Base-by-base conservation (phyloP, 1,140 invertebrate species). In the Pararge aegeria region DNA sequence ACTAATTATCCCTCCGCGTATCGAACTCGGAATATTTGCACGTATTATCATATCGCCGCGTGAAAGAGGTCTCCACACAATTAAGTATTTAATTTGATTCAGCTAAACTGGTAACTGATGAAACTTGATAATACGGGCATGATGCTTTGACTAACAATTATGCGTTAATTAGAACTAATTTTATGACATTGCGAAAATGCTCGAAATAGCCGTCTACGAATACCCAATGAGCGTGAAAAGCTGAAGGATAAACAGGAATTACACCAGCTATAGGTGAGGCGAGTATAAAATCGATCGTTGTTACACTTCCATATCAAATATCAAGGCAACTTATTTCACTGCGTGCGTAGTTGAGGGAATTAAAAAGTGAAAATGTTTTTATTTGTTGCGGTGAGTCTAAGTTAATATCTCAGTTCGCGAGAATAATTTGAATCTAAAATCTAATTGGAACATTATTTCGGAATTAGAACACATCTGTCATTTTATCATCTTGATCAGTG, bases 141-240 rank as follows among this genome's bases (percentile, higher is more conserved):
- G 4, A 59, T 46, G 16, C 20, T 46, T 46, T 46, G 42, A 46
- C 24, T 59, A 34, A 16, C 46, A 30, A 48, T 56, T 34, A 48
- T 15, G 24, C 19, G 60, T 40, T 50, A 61, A 66, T 70, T 52
- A 61, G 30, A 38, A 54, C 46, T 51, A 59, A 64, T 66, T 73
- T 75, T 71, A 72, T 66, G 68, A 71, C 68, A 70, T 85, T 83
- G 83, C 75, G 78, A 87, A 85, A 87, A 87, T 58, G 48, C 62
- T 29, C 18, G 53, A 53, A 60, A 52, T 55, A 50, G 54, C 42
- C 29, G 42, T 70, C 71, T 64, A 74, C 68, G 77, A 84, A 86
- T 87, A 80, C 48, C 71, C 73, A 88, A 84, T 83, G 61, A 86
- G 81, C 85, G 85, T 88, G 78, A 83, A 78, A 68, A 69, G 56